Evolutionary conservation across 2,797 vertebrate genomes (phyloP).

Genomic region (Gymnoscopelus braueri): DNA sequence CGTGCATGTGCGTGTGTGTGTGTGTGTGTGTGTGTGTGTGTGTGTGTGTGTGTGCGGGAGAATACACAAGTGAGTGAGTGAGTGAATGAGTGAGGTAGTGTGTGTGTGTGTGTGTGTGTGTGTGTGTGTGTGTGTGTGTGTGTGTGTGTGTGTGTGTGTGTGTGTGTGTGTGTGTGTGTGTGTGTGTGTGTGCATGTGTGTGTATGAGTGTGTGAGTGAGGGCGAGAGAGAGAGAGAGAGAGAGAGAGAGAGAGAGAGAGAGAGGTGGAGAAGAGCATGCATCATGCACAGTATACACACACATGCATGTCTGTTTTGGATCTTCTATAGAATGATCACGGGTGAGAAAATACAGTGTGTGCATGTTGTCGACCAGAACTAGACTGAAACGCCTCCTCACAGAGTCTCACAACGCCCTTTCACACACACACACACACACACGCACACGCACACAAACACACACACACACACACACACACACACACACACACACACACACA

Average conservation of each 20-base stretch:
- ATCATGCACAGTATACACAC: too few relatives aligned
- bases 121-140: neutral
- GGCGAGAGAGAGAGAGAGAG: too few relatives aligned
- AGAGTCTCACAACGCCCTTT: conserved; percentile 29
- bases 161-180: neutral
- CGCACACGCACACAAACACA: conserved; percentile 32
- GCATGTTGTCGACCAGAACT: too few relatives aligned
- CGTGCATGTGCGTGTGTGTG: neutral
- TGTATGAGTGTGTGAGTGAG: conserved; percentile 17
- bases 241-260: too few relatives aligned
- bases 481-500: conserved; percentile 34
- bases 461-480: conserved; percentile 36
- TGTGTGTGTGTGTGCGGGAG: conserved; percentile 28
- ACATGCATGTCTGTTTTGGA: too few relatives aligned
- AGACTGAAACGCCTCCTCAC: conserved; percentile 39
- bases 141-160: conserved; percentile 6
- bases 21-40: neutral
- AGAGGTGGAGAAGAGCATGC: too few relatives aligned
- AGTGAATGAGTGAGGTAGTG: too few relatives aligned
- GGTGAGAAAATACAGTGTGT: too few relatives aligned
- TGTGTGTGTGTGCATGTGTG: conserved; percentile 14
- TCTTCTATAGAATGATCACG: too few relatives aligned
- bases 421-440: too few relatives aligned
- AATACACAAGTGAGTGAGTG: too few relatives aligned
- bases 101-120: neutral